Base-by-base conservation (phyloP, 2,113 vertebrate species). In the Corapipo altera region DNA sequence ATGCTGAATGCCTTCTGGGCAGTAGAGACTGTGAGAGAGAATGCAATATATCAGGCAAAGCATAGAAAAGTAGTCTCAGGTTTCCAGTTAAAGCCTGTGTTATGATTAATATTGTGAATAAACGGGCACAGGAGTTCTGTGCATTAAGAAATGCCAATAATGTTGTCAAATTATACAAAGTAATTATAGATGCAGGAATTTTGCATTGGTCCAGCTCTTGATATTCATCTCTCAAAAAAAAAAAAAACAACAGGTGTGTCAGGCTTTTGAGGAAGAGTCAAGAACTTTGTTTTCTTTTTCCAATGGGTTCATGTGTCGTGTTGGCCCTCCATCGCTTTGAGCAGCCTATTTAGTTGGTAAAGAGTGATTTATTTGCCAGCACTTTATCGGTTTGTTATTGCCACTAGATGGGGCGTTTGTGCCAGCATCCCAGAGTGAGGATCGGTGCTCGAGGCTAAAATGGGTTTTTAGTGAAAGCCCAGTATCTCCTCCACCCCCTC, bases 371-470 rank as follows among this genome's bases (percentile, higher is more conserved):
- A 27, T 39, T 64, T 88, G 30, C 22, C n/a, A 15, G 39, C 5
- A 0, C 28, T 21, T 6, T 2, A 3, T 1, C 11, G 32, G n/a
- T 51, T 0, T 0, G 46, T 2, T 49, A 8, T 1, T 23, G 86
- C 94, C 95, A 5, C 89, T 66, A 96, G 96, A 24, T 82, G 95
- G 95, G n/a, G 94, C 3, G 2, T 33, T 11, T 1, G 84, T n/a
- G 58, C 89, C 76, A 6, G 77, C 6, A 0, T 0, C 15, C 18
- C 69, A 0, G 2, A 6, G 0, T 2, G 3, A 33, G 55, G 21
- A 3, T 3, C 1, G 5, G 6, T 0, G 1, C 0, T 2, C 4
- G 62, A 13, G 43, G n/a, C n/a, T 39, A 26, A 2, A 1, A 3
- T 3, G 8, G 44, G 32, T 16, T 16, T 23, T 51, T 0, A 0